Evolutionary conservation across 2,797 vertebrate species (phyloP), one percentile per base, ranked within the genome.

Genomic region (Lutjanus argentimaculatus): DNA sequence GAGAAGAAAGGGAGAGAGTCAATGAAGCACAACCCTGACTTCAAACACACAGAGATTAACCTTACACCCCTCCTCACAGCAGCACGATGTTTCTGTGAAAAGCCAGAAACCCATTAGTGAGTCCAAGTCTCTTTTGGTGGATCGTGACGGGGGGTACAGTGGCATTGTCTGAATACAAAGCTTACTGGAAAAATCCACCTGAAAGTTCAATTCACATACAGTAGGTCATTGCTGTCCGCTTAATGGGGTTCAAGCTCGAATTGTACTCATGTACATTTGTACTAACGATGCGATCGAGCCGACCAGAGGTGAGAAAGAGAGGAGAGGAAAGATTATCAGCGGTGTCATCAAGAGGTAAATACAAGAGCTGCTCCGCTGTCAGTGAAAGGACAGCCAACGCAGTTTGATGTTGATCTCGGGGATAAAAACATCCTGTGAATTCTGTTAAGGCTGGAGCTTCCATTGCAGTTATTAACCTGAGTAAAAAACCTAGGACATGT

Each of bases 21-120:
- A 92, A 90, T 91, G 87, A 93, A 77, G 87, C 81, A 74, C 72
- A 88, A 84, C 66, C 77, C 86, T 67, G 81, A 92, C 91, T 93
- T 95, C 91, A 95, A 94, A 95, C 57, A 67, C 84, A 55, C 19
- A 53, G 57, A 92, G 88, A 88, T 94, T 91, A 90, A 94, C 90
- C 85, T 86, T 80, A 56, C 79, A 72, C 62, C 82, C 72, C 61
- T 79, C 72, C 74, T 85, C 84, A 74, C 77, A 85, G 83, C 79
- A 17, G 69, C 63, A 62, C 46, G 14, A 48, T 87, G 81, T 78
- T 88, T 86, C 91, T 85, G 71, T 56, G 77, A 89, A 88, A 79
- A 86, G 56, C 56, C 82, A 88, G 73, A 91, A 80, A 80, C 71
- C 84, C 79, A 89, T 90, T 86, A 90, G 86, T 75, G 81, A 90